Evolutionary conservation across 2,113 vertebrate species (phyloP).

Genomic region (Oplegnathus fasciatus): DNA sequence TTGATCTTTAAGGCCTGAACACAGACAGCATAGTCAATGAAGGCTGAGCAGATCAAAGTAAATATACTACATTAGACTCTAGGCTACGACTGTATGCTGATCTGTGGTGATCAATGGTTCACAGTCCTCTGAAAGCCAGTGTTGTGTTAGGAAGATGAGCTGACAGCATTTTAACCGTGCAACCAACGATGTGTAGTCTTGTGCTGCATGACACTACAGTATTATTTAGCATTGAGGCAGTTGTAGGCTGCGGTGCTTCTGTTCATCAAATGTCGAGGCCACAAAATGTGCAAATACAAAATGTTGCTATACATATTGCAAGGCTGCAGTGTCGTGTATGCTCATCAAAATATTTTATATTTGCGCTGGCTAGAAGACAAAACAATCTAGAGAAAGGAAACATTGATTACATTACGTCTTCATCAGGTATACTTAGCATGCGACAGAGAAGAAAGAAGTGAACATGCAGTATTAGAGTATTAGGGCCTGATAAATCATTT

Average conservation of each 20-base stretch:
- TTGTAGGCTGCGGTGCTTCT: neutral
- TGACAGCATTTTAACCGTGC: neutral
- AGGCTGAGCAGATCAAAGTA: neutral
- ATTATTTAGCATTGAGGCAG: neutral
- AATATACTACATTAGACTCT: neutral
- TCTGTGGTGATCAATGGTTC: neutral
- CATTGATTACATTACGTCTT: too few relatives aligned
- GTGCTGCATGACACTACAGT: neutral
- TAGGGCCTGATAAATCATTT: too few relatives aligned
- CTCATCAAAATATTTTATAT: too few relatives aligned
- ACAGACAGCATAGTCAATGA: neutral
- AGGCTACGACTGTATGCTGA: neutral
- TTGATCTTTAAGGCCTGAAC: constrained; percentile 91
- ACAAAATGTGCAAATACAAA: too few relatives aligned
- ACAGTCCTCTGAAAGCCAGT: neutral
- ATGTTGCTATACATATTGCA: too few relatives aligned
- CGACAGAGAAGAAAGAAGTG: too few relatives aligned
- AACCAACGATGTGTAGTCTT: neutral
- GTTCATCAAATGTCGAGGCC: too few relatives aligned
- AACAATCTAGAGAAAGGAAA: too few relatives aligned
- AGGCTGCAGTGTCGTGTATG: too few relatives aligned
- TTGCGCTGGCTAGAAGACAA: too few relatives aligned
- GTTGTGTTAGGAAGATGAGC: neutral
- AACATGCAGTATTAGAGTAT: too few relatives aligned
- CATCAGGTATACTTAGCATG: too few relatives aligned